Conservation (phyloP, 2,113 vertebrate genomes). For the Benitochromis conjunctus region DNA sequence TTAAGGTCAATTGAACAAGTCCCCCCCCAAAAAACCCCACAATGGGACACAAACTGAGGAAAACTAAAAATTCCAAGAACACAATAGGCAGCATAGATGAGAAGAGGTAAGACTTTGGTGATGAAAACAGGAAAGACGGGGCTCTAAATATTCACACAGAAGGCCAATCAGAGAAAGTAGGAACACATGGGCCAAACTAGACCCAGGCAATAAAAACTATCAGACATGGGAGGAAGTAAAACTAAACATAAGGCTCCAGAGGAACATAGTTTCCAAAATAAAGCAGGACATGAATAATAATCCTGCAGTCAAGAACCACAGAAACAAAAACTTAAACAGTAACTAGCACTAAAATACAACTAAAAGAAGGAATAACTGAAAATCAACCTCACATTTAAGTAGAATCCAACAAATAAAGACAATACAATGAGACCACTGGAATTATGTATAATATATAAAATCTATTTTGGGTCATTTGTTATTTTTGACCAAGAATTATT, state of each 20-base stretch:
- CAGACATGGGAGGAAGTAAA: background rate
- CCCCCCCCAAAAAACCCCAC: background rate
- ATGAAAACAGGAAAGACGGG: background rate
- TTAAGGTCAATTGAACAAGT: background rate
- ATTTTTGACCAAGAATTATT: background rate
- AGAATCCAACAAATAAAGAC: no score
- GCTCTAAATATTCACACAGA: background rate
- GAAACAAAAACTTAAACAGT: background rate
- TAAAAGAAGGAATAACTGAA: background rate
- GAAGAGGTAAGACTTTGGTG: background rate
- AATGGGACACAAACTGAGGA: background rate
- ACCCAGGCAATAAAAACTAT: background rate
- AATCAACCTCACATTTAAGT: no score
- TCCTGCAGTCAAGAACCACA: background rate
- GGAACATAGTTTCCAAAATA: background rate
- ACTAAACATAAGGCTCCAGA: background rate
- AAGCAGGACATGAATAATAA: background rate
- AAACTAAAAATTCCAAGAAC: background rate
- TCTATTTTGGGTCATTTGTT: no score
- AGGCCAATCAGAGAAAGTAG: background rate
- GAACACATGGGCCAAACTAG: background rate
- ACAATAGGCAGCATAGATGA: fast-evolving
- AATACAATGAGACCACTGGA: no score
- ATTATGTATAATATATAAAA: no score
- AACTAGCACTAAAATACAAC: background rate